Evolutionary conservation across 2,888 invertebrate species (phyloP).

Genomic region (Nephrotoma appendiculata): DNA sequence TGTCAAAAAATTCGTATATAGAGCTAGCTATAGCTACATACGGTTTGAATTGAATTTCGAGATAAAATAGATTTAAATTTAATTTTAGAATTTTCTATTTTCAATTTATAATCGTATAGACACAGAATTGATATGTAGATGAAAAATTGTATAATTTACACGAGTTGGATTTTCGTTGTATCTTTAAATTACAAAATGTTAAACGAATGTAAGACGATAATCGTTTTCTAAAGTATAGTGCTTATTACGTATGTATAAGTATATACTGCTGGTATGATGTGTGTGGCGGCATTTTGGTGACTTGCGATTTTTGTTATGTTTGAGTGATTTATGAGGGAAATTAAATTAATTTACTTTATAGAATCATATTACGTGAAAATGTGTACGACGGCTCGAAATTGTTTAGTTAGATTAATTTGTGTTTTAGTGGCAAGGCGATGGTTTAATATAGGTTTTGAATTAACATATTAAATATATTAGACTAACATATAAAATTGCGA

Average conservation of each 20-base stretch:
- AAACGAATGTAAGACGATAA: background rate
- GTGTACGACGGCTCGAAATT: too few species aligned
- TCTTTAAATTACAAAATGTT: background rate
- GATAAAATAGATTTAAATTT: background rate
- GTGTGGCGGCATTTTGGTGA: background rate
- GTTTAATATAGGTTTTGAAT: too few species aligned
- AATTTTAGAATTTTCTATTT: background rate
- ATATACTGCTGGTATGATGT: too few species aligned
- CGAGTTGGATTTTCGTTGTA: background rate
- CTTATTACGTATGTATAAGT: too few species aligned
- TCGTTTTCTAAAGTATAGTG: background rate
- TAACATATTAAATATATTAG: too few species aligned
- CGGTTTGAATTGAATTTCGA: background rate
- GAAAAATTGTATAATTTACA: background rate
- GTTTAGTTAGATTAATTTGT: too few species aligned
- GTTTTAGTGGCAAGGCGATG: too few species aligned
- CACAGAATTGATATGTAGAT: background rate
- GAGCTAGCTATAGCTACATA: background rate
- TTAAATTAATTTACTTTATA: background rate
- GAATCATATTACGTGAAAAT: too few species aligned
- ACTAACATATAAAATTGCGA: too few species aligned
- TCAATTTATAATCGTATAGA: background rate
- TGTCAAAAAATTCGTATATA: background rate
- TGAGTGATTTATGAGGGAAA: background rate
- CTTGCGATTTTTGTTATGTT: background rate